These are phyloP conservation scores for Megaleporinus macrocephalus DNA, from an alignment of 2,113 vertebrate species.

Conservation along the genomic window DNA sequence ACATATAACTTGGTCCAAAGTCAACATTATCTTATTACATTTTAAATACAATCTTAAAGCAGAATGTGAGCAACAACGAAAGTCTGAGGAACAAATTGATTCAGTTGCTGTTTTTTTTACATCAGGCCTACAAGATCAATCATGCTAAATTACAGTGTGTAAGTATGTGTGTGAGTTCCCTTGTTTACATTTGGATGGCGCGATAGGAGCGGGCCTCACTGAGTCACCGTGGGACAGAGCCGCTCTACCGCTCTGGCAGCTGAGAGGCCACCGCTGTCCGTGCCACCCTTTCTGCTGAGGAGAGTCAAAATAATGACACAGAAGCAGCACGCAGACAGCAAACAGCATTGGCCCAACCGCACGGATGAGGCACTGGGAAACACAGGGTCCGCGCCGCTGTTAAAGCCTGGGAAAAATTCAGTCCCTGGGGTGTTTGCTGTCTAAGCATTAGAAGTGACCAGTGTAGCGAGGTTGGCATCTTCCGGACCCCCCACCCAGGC, in stretches of 20 bases:
- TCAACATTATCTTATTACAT: too few species aligned
- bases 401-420: conserved; percentile 5
- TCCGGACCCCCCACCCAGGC: background rate
- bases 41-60: too few species aligned
- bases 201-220: conserved; percentile 14
- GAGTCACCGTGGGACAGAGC: conserved; percentile 11
- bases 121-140: conserved; percentile 30
- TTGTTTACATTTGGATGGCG: conserved; percentile 34
- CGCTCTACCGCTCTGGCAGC: background rate
- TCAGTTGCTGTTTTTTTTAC: conserved; percentile 7
- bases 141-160: conserved; percentile 40
- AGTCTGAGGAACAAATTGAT: too few species aligned
- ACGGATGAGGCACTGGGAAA: conserved; percentile 11
- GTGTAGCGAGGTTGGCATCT: conserved; percentile 2
- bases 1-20: too few species aligned
- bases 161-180: conserved; percentile 23
- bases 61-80: too few species aligned
- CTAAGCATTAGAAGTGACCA: conserved; percentile 25
- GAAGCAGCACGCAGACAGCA: conserved; percentile 46
- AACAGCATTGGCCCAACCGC: conserved; percentile 39
- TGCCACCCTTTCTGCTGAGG: conserved; percentile 13
- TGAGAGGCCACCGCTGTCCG: conserved; percentile 10
- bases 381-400: background rate
- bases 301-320: conserved; percentile 48
- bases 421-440: conserved; percentile 22